phyloP scores from a whole-genome alignment of 1,140 invertebrate species.

The Hormaphis cornu region DNA sequence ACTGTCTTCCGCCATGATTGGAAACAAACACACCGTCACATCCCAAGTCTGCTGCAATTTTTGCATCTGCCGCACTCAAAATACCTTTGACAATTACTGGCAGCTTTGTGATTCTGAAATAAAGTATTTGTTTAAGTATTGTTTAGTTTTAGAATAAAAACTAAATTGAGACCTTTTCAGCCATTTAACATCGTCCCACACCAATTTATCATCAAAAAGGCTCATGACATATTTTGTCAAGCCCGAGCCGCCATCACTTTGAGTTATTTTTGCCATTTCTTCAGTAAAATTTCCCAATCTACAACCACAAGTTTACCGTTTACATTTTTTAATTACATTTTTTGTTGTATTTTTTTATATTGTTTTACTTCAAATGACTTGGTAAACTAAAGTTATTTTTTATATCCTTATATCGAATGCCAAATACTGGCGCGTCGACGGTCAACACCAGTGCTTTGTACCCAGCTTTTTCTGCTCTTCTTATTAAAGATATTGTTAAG shows the following conservation, averaged over 20 bases:
- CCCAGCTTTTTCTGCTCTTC: slow-evolving; percentile 71
- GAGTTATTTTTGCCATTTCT: slow-evolving; percentile 49
- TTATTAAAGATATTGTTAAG: slow-evolving; percentile 62
- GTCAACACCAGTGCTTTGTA: slow-evolving; percentile 83
- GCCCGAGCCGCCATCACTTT: slow-evolving; percentile 50
- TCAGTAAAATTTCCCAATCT: slow-evolving; percentile 65
- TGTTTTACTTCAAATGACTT: slow-evolving; percentile 57
- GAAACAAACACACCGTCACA: slow-evolving; percentile 75
- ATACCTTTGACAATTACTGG: slow-evolving; percentile 87
- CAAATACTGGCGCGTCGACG: slow-evolving; percentile 80
- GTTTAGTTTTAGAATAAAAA: not conserved
- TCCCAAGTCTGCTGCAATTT: slow-evolving; percentile 61
- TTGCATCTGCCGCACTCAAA: slow-evolving; percentile 75
- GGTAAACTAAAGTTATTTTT: slow-evolving; percentile 78
- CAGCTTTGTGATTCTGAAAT: slow-evolving; percentile 58
- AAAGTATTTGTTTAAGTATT: slow-evolving; percentile 10
- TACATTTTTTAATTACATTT: not conserved
- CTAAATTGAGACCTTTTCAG: slow-evolving; percentile 67
- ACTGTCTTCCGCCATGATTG: slow-evolving; percentile 83
- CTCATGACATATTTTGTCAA: slow-evolving; percentile 64
- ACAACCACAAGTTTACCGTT: slow-evolving; percentile 35
- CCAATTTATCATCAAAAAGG: slow-evolving; percentile 67
- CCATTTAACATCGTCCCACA: slow-evolving; percentile 79
- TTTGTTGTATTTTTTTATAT: not conserved
- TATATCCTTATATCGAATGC: slow-evolving; percentile 65